A percentile compares a stretch with the other conserved stretches of the same genome.
Evolutionary conservation across 2,113 vertebrate species (phyloP).

Genomic region (Cyanoderma ruficeps): DNA sequence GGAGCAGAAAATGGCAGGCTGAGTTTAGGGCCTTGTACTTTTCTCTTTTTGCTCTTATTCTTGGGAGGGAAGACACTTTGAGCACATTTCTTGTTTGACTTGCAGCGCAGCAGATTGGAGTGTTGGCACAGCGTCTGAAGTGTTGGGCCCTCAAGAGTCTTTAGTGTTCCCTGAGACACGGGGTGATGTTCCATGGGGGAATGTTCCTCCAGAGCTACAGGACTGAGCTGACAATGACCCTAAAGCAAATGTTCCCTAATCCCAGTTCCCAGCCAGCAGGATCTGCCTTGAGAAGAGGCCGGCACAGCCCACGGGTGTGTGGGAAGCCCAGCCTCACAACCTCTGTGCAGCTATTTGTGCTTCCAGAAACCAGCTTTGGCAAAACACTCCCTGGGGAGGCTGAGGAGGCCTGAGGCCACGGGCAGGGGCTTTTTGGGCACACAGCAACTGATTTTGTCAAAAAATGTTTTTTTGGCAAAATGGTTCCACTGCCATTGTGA

Average conservation of each 20-base stretch:
- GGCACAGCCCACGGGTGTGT: neutral
- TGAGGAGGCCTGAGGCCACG: neutral
- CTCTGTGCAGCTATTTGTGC: neutral
- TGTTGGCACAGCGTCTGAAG: neutral
- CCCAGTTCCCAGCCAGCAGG: neutral
- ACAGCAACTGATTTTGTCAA: neutral
- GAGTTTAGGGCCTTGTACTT: neutral
- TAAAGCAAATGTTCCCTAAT: neutral
- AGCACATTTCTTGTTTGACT: neutral
- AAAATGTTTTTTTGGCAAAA: neutral
- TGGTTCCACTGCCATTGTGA: neutral
- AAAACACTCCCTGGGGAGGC: neutral
- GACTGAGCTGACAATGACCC: neutral
- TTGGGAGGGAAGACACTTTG: neutral
- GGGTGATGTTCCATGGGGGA: neutral
- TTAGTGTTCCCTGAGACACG: neutral
- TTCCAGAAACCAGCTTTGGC: neutral
- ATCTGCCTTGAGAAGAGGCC: slow-evolving; percentile 30
- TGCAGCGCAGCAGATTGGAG: neutral
- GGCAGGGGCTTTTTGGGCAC: neutral
- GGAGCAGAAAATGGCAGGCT: neutral
- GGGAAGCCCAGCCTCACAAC: neutral
- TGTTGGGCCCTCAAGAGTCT: neutral
- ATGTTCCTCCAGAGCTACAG: neutral
- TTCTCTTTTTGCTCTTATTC: neutral